Evolutionary conservation across 2,888 invertebrate species (phyloP), one percentile per base, ranked within the genome.

Genomic region (Cephus spinipes): DNA sequence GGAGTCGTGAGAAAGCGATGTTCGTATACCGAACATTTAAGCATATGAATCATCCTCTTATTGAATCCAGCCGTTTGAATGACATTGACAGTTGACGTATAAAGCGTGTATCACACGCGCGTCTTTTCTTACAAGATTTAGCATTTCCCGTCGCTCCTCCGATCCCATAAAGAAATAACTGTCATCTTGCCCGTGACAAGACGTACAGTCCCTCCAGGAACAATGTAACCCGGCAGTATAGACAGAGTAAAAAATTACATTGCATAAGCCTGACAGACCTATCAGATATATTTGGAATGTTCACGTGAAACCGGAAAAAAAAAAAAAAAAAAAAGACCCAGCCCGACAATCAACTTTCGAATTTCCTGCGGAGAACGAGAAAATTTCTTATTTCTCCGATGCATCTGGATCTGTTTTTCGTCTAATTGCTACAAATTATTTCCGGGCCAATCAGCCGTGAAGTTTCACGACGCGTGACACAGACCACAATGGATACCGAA

Each of bases 391-490:
- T 9, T 23, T 23, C 55, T 55, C 55, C 2, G 2, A 55, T 23
- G 55, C 55, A 55, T 71, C 33, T 71, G 71, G 31, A 71, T 31
- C 31, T 71, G 71, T 71, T 71, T 71, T 71, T 71, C 71, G 68
- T 31, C 74, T 77, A 77, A 77, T 75, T 77, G 74, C 74, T 77
- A 75, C 77, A 77, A 77, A 77, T 77, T 74, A 77, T 75, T 77
- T 77, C 77, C 77, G 77, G 77, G 34, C 75, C 71, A 68, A 77
- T 77, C 75, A 33, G 75, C 33, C 69, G 40, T 75, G 68, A 40
- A 31, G 69, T 75, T 69, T 31, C 12, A 69, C 32, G 71, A 69
- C 36, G 36, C 75, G 75, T 75, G 75, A 71, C 71, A 71, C 71
- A 12, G 12, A 31, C 32, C 71, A 31, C 15, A 31, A 31, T 31